Base-by-base conservation (phyloP, 2,113 vertebrate species). In the Poecilia latipinna region DNA sequence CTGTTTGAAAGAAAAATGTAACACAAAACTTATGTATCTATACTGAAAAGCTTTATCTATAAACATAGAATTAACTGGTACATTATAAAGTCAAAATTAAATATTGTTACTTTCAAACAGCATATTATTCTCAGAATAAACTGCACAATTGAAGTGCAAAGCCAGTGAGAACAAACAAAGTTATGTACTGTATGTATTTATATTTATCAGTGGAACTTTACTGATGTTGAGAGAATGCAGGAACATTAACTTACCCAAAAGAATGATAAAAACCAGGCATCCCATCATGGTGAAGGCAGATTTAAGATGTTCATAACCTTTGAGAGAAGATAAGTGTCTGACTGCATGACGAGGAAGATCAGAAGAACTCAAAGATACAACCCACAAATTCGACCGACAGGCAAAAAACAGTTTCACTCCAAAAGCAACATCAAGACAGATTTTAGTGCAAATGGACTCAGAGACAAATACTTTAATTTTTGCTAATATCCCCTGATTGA, bases 231-330 rank as follows among this genome's bases (percentile, higher is more conserved):
- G 6, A 54, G 22, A 54, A 54, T 7, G 22, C 22, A 33, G 17
- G 22, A 24, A 35, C 37, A n/a, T 57, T 4, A 1, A 83, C 80
- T 71, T 17, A 85, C 80, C 29, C 11, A 75, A 48, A 39, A 88
- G 33, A 61, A 82, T 12, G 61, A 70, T 2, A 15, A 85, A 65
- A 37, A 77, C 2, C 61, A 69, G 60, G 12, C 5, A n/a, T 2
- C 51, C 42, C 13, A 29, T 0, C 82, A 82, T 86, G 54, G 29
- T 37, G 51, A 54, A 54, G 19, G 24, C 22, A 54, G 51, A 54
- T 22, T 2, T 54, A 8, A 54, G 24, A 22, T 54, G 51, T 10
- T 51, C 48, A 51, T 17, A 24, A 54, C 19, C 51, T 54, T 48
- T 19, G 13, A 48, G 44, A 48, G 44, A 48, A 48, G 44, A 54